Evolutionary conservation across 2,113 vertebrate genomes (phyloP).

Genomic region (Elachura formosa): DNA sequence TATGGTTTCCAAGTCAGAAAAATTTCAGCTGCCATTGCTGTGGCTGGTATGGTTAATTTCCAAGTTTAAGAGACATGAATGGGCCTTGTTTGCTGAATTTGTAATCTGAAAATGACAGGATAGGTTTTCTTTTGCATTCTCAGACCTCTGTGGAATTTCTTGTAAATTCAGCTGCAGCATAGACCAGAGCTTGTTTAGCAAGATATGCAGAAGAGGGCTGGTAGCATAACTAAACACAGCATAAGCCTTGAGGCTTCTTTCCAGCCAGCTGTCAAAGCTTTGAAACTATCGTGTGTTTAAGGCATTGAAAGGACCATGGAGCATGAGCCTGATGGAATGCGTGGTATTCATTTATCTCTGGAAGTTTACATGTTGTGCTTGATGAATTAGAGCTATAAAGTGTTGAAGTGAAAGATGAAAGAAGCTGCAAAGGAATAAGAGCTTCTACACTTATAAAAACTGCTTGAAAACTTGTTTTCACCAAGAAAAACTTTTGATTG

Average conservation of each 20-base stretch:
- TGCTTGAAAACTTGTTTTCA: not conserved
- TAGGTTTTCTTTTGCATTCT: not conserved
- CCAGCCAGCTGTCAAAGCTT: slow-evolving; percentile 6
- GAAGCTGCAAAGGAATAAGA: not conserved
- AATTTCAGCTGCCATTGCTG: not conserved
- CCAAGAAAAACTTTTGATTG: not conserved
- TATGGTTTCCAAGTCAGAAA: not conserved
- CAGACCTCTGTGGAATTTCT: not conserved
- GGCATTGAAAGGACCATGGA: not conserved
- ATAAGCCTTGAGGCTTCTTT: not conserved
- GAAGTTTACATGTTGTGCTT: not conserved
- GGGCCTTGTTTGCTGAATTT: not conserved
- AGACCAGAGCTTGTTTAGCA: slow-evolving; percentile 15
- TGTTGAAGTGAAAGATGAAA: not conserved
- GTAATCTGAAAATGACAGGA: not conserved
- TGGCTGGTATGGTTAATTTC: not conserved
- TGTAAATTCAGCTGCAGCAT: not conserved
- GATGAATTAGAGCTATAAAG: not conserved
- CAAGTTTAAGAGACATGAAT: not conserved
- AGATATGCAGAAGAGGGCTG: not conserved
- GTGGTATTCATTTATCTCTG: not conserved
- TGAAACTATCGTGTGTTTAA: not conserved
- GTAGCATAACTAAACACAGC: not conserved
- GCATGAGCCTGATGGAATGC: not conserved
- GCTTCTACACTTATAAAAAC: not conserved